phyloP scores from a whole-genome alignment of 2,113 vertebrate genomes.

The Chrysemys picta region DNA sequence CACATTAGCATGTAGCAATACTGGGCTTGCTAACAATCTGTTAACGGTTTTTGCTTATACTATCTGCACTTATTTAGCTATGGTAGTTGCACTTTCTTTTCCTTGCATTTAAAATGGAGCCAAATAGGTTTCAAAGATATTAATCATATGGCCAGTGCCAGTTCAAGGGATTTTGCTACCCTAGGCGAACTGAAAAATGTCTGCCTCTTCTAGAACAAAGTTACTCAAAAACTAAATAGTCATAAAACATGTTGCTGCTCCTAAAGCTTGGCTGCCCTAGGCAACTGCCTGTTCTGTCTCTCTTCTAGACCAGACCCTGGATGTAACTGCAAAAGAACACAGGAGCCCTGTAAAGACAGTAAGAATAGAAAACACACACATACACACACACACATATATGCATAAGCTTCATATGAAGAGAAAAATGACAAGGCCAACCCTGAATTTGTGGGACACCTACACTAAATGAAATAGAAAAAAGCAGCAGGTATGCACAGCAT shows the following conservation, averaged over 20 bases:
- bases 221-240: not conserved
- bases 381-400: too few species aligned
- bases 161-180: not conserved
- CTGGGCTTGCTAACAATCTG: not conserved
- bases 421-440: not conserved
- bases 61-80: not conserved
- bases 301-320: not conserved
- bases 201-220: not conserved
- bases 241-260: not conserved
- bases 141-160: not conserved
- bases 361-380: not conserved
- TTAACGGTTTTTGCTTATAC: not conserved
- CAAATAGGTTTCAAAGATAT: constrained; percentile 12
- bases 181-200: not conserved
- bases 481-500: accelerated
- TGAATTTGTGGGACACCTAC: not conserved
- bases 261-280: accelerated
- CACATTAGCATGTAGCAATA: not conserved
- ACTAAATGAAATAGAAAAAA: not conserved
- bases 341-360: not conserved
- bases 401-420: not conserved
- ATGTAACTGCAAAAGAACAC: not conserved
- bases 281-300: not conserved
- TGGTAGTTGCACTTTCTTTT: not conserved
- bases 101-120: not conserved